Base-by-base conservation (phyloP, 1,140 invertebrate genomes). In the Drosophila quadrilineata region DNA sequence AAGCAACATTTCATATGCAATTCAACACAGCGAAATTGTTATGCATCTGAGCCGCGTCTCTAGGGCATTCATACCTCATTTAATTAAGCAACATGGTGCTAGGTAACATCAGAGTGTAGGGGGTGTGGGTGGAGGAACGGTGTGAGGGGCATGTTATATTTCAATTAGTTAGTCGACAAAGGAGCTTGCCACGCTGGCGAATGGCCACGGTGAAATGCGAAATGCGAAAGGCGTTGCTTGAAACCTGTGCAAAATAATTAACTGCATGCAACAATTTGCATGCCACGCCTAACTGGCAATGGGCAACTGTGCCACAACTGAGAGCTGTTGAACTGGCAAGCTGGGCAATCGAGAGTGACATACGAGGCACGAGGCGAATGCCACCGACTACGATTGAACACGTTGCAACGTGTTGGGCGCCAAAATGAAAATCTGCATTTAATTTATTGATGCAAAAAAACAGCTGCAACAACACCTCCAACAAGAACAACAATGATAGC, bases 371-470 rank as follows among this genome's bases (percentile, higher is more conserved):
- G 38, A 2, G 6, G 22, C 3, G 14, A 2, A n/a, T n/a, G n/a
- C n/a, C 19, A 6, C 8, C 4, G 14, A 14, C n/a, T 16, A n/a
- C 26, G n/a, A 3, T 10, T 21, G 16, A 31, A 16, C 59, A 66
- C 62, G 74, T 84, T 77, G 77, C n/a, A 73, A 71, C 71, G 33
- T 29, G 53, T 63, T 63, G 40, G 33, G 75, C 62, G 43, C 57
- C 69, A 71, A 77, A 85, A 84, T 67, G 77, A 71, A 84, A 84
- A 85, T 84, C 77, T 84, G 77, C 79, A 84, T 85, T 84, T 84
- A 85, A 84, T 84, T 84, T 84, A 84, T 84, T 84, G 77, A 79
- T 85, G 70, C 79, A 77, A 65, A n/a, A n/a, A n/a, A n/a, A n/a
- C n/a, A n/a, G n/a, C n/a, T n/a, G n/a, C n/a, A n/a, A n/a, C n/a